Percentiles rank a stretch among this genome's conserved stretches.
Evolutionary conservation across 2,797 vertebrate species (phyloP).

Genomic region (Glyptemys insculpta): DNA sequence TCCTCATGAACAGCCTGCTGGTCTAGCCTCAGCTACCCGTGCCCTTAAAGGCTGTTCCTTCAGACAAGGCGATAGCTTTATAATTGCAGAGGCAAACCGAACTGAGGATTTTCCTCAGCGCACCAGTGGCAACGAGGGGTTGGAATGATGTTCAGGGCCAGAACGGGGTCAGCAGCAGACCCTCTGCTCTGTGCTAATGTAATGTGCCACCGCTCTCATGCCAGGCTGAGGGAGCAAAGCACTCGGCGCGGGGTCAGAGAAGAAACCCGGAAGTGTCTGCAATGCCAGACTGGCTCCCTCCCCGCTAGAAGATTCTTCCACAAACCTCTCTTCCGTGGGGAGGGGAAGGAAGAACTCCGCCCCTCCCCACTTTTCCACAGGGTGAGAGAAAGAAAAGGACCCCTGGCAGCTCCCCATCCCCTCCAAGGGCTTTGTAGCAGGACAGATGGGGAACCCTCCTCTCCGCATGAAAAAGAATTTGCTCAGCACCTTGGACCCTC

Average conservation of each 20-base stretch:
- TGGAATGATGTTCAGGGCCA: not conserved
- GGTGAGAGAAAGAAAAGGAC: not conserved
- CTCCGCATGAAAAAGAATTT: not conserved
- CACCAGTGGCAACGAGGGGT: not conserved
- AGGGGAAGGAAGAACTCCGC: not conserved
- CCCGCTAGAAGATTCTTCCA: not conserved
- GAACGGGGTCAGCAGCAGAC: not conserved
- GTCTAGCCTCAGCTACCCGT: not conserved
- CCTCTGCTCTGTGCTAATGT: not conserved
- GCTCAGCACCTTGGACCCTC: no score
- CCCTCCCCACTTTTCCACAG: not conserved
- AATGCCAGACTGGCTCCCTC: not conserved
- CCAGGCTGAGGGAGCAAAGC: not conserved
- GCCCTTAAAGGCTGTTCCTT: not conserved
- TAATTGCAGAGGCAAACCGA: not conserved
- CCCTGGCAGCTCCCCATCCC: not conserved
- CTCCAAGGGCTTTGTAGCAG: not conserved
- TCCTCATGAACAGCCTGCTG: not conserved
- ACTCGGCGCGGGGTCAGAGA: not conserved
- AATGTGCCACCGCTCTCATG: not conserved
- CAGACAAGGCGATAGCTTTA: not conserved
- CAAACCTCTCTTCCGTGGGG: not conserved
- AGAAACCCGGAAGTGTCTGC: not conserved
- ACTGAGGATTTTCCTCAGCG: not conserved
- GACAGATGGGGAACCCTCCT: not conserved